Percentiles rank a stretch among this genome's conserved stretches.
phyloP scores from a whole-genome alignment of 2,888 invertebrate species.

The Invenusta paracnida region DNA sequence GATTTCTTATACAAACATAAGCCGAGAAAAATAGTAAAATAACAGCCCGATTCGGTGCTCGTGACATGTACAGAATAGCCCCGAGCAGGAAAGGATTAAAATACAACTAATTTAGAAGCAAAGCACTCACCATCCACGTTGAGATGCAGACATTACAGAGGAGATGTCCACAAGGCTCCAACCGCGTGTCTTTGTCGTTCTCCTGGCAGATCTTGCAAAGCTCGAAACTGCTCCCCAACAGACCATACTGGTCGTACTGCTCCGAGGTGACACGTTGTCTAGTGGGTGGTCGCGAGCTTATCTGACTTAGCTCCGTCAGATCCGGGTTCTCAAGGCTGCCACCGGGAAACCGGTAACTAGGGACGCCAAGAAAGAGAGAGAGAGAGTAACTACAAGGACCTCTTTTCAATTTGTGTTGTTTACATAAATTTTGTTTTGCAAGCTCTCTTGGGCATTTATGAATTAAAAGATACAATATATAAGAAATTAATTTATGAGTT shows the following conservation, averaged over 20 bases:
- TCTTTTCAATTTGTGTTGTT: no score
- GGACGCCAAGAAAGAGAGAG: no score
- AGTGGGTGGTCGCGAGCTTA: neutral
- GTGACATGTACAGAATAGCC: no score
- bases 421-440: no score
- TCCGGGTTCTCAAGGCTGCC: neutral
- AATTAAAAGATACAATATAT: no score
- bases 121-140: slow-evolving; percentile 24
- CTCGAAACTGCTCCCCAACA: slow-evolving; percentile 33
- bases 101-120: neutral
- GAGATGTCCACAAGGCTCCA: slow-evolving; percentile 41
- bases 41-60: no score
- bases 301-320: neutral
- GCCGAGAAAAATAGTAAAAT: no score
- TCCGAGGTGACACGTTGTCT: neutral
- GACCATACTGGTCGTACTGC: slow-evolving; percentile 30
- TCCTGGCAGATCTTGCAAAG: slow-evolving; percentile 41
- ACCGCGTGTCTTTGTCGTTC: slow-evolving; percentile 38
- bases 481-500: no score
- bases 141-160: slow-evolving; percentile 24
- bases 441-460: no score
- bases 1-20: no score
- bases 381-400: no score
- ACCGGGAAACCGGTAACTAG: neutral
- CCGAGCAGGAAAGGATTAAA: no score